These are phyloP conservation scores for Abscondita cerata DNA, from an alignment of 2,888 invertebrate genomes.

Conservation along the genomic window DNA sequence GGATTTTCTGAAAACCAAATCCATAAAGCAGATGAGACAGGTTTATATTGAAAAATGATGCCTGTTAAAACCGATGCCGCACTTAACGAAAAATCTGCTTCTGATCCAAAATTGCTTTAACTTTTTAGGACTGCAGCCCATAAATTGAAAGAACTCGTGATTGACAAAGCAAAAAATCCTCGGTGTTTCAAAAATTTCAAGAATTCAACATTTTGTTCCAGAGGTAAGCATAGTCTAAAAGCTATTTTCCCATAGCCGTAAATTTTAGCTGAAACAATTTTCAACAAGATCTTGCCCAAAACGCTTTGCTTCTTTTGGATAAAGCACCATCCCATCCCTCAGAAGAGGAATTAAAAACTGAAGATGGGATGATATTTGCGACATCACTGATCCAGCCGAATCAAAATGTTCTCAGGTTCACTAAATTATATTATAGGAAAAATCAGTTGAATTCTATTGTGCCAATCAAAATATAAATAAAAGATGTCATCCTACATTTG, in stretches of 20 bases:
- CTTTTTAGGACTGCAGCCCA: constrained; percentile 23
- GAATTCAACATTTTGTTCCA: not conserved
- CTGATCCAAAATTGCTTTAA: constrained; percentile 30
- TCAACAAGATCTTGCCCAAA: not conserved
- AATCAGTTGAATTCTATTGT: not conserved
- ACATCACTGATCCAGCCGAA: not conserved
- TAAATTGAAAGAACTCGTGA: constrained; percentile 23
- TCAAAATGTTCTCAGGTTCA: not conserved
- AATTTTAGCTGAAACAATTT: not conserved
- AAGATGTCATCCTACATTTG: no score
- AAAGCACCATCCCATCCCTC: not conserved
- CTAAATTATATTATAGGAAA: not conserved
- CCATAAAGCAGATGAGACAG: constrained; percentile 37
- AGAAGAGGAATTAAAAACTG: not conserved
- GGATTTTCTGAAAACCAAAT: constrained; percentile 27
- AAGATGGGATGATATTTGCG: not conserved
- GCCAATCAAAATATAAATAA: no score
- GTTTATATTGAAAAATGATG: constrained; percentile 35
- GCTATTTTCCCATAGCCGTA: not conserved
- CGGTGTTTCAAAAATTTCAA: constrained; percentile 22
- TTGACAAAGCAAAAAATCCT: constrained; percentile 32
- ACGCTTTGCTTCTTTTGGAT: not conserved
- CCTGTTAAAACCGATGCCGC: constrained; percentile 35
- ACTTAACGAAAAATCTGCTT: constrained; percentile 28
- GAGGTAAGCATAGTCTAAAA: not conserved